These are phyloP conservation scores for Etia nguti DNA, from an alignment of 2,113 vertebrate species.

Conservation along the genomic window DNA sequence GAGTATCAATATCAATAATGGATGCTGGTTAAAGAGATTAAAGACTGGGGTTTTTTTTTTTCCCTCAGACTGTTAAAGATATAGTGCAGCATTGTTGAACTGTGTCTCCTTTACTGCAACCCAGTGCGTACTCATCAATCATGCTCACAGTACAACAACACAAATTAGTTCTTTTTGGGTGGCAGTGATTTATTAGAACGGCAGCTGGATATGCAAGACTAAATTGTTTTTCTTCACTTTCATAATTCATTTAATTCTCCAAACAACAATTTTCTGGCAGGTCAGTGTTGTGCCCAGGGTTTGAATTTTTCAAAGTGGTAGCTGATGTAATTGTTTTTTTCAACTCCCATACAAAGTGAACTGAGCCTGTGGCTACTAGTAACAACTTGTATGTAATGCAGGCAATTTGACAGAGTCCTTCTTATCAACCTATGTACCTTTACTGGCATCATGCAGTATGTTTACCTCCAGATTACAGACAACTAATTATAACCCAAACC, in stretches of 20 bases:
- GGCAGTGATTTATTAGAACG: slow-evolving; percentile 67
- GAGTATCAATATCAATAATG: slow-evolving; percentile 46
- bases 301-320: slow-evolving; percentile 40
- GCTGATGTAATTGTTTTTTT: slow-evolving; percentile 37
- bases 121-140: slow-evolving; percentile 61
- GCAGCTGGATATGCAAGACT: slow-evolving; percentile 60
- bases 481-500: slow-evolving; percentile 9
- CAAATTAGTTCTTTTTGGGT: slow-evolving; percentile 68
- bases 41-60: background rate
- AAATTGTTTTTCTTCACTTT: slow-evolving; percentile 68
- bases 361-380: slow-evolving; percentile 10
- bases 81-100: slow-evolving; percentile 41
- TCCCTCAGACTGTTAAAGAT: slow-evolving; percentile 22
- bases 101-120: slow-evolving; percentile 48
- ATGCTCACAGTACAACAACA: slow-evolving; percentile 63
- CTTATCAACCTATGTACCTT: background rate
- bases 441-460: background rate
- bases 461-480: background rate
- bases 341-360: background rate
- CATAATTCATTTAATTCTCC: slow-evolving; percentile 68
- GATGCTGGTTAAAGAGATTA: slow-evolving; percentile 29
- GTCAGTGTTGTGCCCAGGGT: slow-evolving; percentile 52
- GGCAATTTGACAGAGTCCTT: background rate
- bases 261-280: slow-evolving; percentile 56
- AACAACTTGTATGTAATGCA: background rate